A percentile compares a stretch with the other conserved stretches of the same genome.
phyloP scores from a whole-genome alignment of 2,888 invertebrate species.

The Orchestes rusci region DNA sequence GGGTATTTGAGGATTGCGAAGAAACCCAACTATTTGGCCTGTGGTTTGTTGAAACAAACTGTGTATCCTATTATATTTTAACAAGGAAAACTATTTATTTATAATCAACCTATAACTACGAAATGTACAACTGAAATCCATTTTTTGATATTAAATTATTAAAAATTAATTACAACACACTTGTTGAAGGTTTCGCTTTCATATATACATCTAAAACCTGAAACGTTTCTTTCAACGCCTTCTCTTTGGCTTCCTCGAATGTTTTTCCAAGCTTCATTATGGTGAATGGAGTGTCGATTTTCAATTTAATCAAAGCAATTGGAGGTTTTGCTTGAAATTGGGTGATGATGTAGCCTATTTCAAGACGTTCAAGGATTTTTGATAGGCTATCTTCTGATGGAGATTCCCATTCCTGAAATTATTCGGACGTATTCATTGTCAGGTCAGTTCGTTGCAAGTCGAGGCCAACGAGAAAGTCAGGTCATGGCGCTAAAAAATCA shows the following conservation, averaged over 20 bases:
- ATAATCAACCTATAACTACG: no score
- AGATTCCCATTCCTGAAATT: constrained; percentile 31
- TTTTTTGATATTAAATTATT: no score
- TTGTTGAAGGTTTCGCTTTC: constrained; percentile 10
- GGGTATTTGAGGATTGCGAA: no score
- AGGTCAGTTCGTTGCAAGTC: not conserved
- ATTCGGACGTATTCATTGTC: not conserved
- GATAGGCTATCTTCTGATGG: constrained; percentile 28
- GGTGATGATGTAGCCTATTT: constrained; percentile 27
- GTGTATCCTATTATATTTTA: no score
- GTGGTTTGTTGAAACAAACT: no score
- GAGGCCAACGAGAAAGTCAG: no score
- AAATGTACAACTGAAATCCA: no score
- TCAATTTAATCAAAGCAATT: constrained; percentile 28
- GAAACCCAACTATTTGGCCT: no score
- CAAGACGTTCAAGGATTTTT: constrained; percentile 30
- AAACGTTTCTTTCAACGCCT: constrained; percentile 26
- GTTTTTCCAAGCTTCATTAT: constrained; percentile 20
- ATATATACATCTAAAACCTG: constrained; percentile 25
- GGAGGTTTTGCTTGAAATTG: constrained; percentile 28
- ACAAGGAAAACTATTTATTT: no score
- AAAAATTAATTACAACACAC: no score
- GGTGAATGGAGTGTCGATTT: constrained; percentile 34
- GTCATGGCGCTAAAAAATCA: no score
- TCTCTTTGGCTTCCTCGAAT: constrained; percentile 23